Evolutionary conservation across 2,888 invertebrate genomes (phyloP).

Genomic region (Spilosoma lubricipeda): DNA sequence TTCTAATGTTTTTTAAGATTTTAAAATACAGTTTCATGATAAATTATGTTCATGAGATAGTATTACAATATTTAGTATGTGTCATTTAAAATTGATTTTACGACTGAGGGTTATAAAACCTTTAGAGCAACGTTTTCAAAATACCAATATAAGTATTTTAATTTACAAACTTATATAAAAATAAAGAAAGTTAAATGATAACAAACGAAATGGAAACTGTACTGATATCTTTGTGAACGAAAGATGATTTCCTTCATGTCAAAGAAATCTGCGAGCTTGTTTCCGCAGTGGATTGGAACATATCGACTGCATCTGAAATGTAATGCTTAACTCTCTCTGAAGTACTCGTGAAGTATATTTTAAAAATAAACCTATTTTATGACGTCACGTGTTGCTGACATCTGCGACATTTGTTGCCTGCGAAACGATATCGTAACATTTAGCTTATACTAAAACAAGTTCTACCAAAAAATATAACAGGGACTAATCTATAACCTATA

Average conservation of each 20-base stretch:
- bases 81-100: background rate
- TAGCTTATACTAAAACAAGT: background rate
- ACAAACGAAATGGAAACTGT: constrained; percentile 36
- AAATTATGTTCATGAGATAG: background rate
- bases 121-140: background rate
- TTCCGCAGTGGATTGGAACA: constrained; percentile 52
- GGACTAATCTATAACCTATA: background rate
- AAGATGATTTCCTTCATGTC: constrained; percentile 62
- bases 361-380: constrained; percentile 52
- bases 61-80: background rate
- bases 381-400: constrained; percentile 39
- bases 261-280: constrained; percentile 57
- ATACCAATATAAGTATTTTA: background rate
- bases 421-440: constrained; percentile 33
- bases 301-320: constrained; percentile 60
- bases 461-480: background rate
- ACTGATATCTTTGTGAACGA: constrained; percentile 33
- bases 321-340: constrained; percentile 41
- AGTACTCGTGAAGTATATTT: constrained; percentile 52
- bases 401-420: constrained; percentile 21
- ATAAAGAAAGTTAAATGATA: constrained; percentile 26
- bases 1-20: background rate
- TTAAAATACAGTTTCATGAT: background rate
- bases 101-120: background rate
- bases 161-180: background rate